Evolutionary conservation across 2,888 invertebrate species (phyloP).

Genomic region (Thymelicus acteon): DNA sequence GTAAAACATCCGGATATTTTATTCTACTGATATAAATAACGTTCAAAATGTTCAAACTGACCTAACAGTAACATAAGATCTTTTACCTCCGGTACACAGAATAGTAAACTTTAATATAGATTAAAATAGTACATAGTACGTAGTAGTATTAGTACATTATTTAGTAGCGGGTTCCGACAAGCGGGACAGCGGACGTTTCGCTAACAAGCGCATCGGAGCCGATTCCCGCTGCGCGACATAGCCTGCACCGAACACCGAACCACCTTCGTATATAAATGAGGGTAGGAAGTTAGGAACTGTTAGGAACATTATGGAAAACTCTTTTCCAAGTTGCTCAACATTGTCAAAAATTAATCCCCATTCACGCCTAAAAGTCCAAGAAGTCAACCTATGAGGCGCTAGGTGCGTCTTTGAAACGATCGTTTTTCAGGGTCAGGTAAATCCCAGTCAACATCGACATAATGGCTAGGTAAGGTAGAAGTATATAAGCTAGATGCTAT

Average conservation of each 20-base stretch:
- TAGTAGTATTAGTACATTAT: background rate
- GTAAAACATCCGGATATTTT: no score
- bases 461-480: no score
- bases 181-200: slow-evolving; percentile 13
- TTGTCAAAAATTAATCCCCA: no score
- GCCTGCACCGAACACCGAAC: background rate
- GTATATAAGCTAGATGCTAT: no score
- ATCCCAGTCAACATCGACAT: no score
- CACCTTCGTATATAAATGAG: background rate
- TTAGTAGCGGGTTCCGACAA: slow-evolving; percentile 19
- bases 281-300: background rate
- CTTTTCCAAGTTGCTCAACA: no score
- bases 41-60: no score
- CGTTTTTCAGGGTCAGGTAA: no score
- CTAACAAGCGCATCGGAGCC: slow-evolving; percentile 22
- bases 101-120: background rate
- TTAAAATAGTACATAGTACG: background rate
- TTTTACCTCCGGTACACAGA: background rate
- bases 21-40: no score
- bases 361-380: no score
- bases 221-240: slow-evolving; percentile 12
- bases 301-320: background rate
- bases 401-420: no score
- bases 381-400: no score
- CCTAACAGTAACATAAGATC: background rate